Base-by-base conservation (phyloP, 1,140 invertebrate genomes). In the Ceratoteleas bidentatus region DNA sequence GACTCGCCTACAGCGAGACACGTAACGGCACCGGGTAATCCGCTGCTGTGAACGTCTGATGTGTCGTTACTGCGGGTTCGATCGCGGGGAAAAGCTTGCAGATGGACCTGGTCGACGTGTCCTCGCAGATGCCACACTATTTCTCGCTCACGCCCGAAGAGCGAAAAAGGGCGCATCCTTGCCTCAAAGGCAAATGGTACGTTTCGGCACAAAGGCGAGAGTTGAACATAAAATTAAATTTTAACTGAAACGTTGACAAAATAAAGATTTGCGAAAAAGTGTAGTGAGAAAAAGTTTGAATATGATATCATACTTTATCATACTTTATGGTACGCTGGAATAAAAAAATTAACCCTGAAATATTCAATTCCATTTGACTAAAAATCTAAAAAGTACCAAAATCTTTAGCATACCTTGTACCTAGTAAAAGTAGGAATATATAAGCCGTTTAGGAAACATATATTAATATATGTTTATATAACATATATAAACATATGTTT, bases 101-200 rank as follows among this genome's bases (percentile, higher is more conserved):
- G 9, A 82, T 82, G 80, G 57, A 45, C 56, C n/a, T 65, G 40
- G 75, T 75, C 75, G 82, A 87, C 66, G 84, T 85, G 24, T 80
- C 81, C 9, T 54, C 84, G 36, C 83, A 88, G 68, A 85, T 86
- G 72, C 83, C 79, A 7, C 88, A 87, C 82, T 90, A 88, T 74
- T 58, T 83, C 16, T 87, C 84, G 69, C 61, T 91, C 58, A 91
- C 87, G 33, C 50, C 78, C 14, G 90, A 90, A 72, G 90, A 91
- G 81, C 87, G 74, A 72, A 81, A 82, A 60, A 85, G 90, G 85
- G 87, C 87, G 77, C 86, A 90, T 47, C 90, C 88, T 57, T 89
- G 86, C 38, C 84, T 72, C 72, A 88, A 69, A 64, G 87, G 86
- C 50, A 90, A 84, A 83, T 91, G 90, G 90, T 91, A 91, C 43